Conservation (phyloP, 2,888 invertebrate genomes). For the Muscina levida region DNA sequence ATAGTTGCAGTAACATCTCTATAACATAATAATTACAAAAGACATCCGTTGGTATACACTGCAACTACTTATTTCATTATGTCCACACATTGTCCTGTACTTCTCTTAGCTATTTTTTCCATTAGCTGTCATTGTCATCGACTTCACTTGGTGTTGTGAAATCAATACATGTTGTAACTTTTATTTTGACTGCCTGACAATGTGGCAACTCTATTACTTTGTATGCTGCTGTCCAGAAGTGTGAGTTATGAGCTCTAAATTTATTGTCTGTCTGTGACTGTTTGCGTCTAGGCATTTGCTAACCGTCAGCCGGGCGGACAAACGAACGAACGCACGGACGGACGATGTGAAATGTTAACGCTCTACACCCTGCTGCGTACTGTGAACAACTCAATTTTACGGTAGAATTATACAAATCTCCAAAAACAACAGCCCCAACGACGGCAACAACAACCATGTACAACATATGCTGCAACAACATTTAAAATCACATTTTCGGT, state of each 20-base stretch:
- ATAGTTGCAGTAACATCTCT: too few relatives aligned
- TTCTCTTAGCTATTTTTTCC: too few relatives aligned
- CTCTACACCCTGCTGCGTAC: slow-evolving; percentile 60
- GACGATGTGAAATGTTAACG: slow-evolving; percentile 47
- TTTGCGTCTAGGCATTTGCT: not conserved
- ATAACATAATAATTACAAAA: too few relatives aligned
- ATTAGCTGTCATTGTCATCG: too few relatives aligned
- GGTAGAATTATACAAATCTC: slow-evolving; percentile 62
- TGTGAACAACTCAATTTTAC: slow-evolving; percentile 64
- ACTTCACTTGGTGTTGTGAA: too few relatives aligned
- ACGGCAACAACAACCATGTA: slow-evolving; percentile 67
- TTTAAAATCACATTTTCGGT: slow-evolving; percentile 65
- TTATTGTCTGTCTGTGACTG: slow-evolving; percentile 53
- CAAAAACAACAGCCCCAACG: slow-evolving; percentile 64
- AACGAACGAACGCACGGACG: slow-evolving; percentile 9
- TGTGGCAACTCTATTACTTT: slow-evolving; percentile 13
- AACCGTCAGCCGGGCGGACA: not conserved
- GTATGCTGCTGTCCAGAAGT: slow-evolving; percentile 15
- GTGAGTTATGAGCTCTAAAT: slow-evolving; percentile 34
- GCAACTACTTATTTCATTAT: too few relatives aligned
- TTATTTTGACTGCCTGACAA: too few relatives aligned
- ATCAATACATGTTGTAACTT: too few relatives aligned
- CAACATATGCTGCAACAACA: slow-evolving; percentile 70
- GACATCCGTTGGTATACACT: too few relatives aligned
- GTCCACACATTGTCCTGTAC: too few relatives aligned